A percentile compares a stretch with the other conserved stretches of the same genome.
phyloP scores from a whole-genome alignment of 2,797 vertebrate species.

The Chelon auratus region DNA sequence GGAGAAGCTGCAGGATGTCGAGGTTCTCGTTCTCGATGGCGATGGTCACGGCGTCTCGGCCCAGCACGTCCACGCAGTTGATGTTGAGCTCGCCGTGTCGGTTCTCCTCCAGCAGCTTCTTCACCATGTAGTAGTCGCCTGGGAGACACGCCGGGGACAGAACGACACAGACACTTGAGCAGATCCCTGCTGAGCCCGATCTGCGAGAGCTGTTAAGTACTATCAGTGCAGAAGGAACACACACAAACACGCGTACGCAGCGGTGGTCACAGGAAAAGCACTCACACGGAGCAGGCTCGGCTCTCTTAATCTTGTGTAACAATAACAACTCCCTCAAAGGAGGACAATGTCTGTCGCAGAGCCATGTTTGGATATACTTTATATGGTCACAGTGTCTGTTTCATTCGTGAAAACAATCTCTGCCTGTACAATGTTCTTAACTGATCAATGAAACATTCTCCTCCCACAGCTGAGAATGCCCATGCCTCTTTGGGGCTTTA shows the following conservation, averaged over 20 bases:
- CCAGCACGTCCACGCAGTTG: slow-evolving; percentile 96
- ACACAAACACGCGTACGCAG: background rate
- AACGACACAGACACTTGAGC: background rate
- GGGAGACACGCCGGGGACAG: slow-evolving; percentile 25
- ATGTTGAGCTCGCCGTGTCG: slow-evolving; percentile 94
- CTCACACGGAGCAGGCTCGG: slow-evolving; percentile 14
- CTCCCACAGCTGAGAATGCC: slow-evolving; percentile 17
- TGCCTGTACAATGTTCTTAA: slow-evolving; percentile 39
- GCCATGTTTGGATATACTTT: slow-evolving; percentile 69
- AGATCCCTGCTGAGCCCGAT: background rate
- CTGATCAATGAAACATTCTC: slow-evolving; percentile 63
- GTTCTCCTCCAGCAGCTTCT: slow-evolving; percentile 97
- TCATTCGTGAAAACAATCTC: slow-evolving; percentile 14
- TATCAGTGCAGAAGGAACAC: background rate
- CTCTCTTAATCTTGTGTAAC: slow-evolving; percentile 53
- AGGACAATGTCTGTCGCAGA: slow-evolving; percentile 56
- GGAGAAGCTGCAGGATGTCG: slow-evolving; percentile 95
- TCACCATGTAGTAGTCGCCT: slow-evolving; percentile 99
- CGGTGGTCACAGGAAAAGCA: background rate
- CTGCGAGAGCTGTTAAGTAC: slow-evolving; percentile 14
- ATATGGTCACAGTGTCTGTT: slow-evolving; percentile 78
- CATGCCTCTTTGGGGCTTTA: slow-evolving; percentile 25
- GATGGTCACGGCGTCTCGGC: slow-evolving; percentile 95
- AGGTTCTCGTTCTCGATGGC: slow-evolving; percentile 98
- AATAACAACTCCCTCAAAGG: slow-evolving; percentile 80